Base-by-base conservation (phyloP, 2,888 invertebrate genomes). In the Lymantria dispar region DNA sequence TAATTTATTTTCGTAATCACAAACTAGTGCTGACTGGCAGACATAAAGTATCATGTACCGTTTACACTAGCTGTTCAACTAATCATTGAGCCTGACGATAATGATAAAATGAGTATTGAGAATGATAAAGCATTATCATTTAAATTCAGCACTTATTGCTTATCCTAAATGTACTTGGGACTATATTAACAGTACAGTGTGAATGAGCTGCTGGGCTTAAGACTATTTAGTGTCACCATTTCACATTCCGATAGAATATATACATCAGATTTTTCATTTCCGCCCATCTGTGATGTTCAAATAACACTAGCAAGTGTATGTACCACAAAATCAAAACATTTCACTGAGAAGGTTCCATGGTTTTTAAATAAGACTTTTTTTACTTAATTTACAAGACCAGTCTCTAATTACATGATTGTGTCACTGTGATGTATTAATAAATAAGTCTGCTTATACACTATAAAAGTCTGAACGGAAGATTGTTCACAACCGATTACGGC, bases 381-480 rank as follows among this genome's bases (percentile, higher is more conserved):
- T 76, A 75, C 79, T 79, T 75, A 78, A 68, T 75, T 76, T 76
- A 78, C 64, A 75, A 67, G 78, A 78, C 79, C 65, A 60, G 59
- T 64, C 55, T 69, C 64, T 65, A 66, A 61, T 67, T 67, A 67
- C 67, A 71, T 71, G 74, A 68, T 72, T 72, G 76, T 72, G 68
- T 70, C 86, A 87, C 87, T 90, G 89, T 90, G 88, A 90, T 89
- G 90, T 81, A 72, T 76, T 56, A 89, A 90, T 90, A 89, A 90
- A 89, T 89, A 89, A 87, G 86, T 87, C 84, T 68, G 74, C 89
- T 90, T 90, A 90, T 61, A 83, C 87, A 87, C 87, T 87, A 88
- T 72, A 33, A 80, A 72, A 80, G 84, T 89, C 85, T 83, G 81
- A 85, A 87, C 85, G 84, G 85, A 87, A 80, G 72, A 80, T 71